Conservation (phyloP, 2,888 invertebrate genomes). For the Spodoptera littoralis region DNA sequence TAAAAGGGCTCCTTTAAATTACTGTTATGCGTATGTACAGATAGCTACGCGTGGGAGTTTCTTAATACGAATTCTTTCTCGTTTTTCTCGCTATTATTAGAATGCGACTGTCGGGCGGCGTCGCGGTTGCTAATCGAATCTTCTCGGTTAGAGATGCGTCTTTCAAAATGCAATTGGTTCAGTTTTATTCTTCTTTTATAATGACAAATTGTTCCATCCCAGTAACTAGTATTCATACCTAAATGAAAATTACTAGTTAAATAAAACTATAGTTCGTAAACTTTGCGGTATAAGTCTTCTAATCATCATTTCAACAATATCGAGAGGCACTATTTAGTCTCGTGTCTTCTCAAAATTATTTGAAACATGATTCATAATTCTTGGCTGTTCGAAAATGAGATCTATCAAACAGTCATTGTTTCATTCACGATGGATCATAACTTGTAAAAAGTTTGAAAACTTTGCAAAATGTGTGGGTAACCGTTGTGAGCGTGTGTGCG, state of each 20-base stretch:
- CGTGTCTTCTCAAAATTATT: constrained; percentile 57
- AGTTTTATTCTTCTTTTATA: constrained; percentile 11
- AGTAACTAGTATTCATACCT: too few relatives aligned
- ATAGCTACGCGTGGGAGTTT: constrained; percentile 43
- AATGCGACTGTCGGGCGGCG: constrained; percentile 57
- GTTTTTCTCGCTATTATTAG: constrained; percentile 70
- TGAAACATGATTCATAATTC: constrained; percentile 50
- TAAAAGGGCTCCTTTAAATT: constrained; percentile 16
- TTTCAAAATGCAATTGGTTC: constrained; percentile 54
- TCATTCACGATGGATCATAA: constrained; percentile 62
- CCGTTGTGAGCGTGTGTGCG: constrained; percentile 49
- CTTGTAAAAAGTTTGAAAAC: constrained; percentile 67
- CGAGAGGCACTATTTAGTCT: constrained; percentile 71
- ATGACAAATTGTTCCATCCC: constrained; percentile 1
- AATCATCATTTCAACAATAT: constrained; percentile 41
- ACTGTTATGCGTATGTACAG: constrained; percentile 15
- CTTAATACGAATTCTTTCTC: constrained; percentile 62
- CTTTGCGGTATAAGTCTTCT: constrained; percentile 12
- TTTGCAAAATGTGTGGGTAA: constrained; percentile 53
- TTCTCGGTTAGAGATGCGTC: constrained; percentile 55
- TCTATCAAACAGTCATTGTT: constrained; percentile 58
- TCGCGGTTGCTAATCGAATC: constrained; percentile 54
- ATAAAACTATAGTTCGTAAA: constrained; percentile 8
- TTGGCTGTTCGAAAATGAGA: constrained; percentile 48
- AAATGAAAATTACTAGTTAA: not conserved